phyloP scores from a whole-genome alignment of 35 echinoderm and acorn worm genomes.

The Patiria miniata region DNA sequence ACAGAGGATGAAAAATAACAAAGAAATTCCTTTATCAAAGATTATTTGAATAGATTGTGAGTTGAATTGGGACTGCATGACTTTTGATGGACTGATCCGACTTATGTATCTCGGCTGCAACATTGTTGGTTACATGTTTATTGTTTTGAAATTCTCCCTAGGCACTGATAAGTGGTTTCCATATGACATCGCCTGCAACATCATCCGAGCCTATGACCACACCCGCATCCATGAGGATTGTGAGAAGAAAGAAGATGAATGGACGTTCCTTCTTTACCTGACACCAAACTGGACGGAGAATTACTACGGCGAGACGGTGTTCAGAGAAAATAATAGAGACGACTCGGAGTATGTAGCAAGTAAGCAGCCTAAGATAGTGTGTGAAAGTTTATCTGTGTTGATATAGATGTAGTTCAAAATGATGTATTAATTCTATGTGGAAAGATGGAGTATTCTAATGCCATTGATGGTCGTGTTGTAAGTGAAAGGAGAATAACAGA shows the following conservation, averaged over 20 bases:
- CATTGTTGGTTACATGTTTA: too few relatives aligned
- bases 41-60: too few relatives aligned
- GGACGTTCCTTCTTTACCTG: conserved; percentile 93
- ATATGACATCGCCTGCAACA: conserved; percentile 87
- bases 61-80: too few relatives aligned
- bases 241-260: conserved; percentile 72
- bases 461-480: not conserved
- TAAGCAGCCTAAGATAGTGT: too few relatives aligned
- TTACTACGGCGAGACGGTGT: conserved; percentile 84
- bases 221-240: conserved; percentile 91
- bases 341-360: conserved; percentile 70
- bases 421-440: not conserved
- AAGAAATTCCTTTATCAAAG: too few relatives aligned
- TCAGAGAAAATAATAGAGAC: conserved; percentile 50
- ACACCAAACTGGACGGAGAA: conserved; percentile 66
- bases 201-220: conserved; percentile 73
- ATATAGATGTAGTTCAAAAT: too few relatives aligned
- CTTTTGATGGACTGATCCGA: too few relatives aligned
- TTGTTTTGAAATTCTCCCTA: conserved; percentile 14
- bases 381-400: too few relatives aligned
- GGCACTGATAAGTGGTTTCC: conserved; percentile 79
- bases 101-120: too few relatives aligned
- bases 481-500: too few relatives aligned
- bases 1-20: too few relatives aligned
- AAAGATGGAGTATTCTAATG: not conserved